Conservation (phyloP, 1,140 invertebrate species). For the fruit fly (Drosophila melanogaster) region Release_6_plus_ISO1_MT NT_037436.4:6648001-6648500, state of each 20-base stretch:
- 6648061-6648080: slow-evolving; percentile 56
- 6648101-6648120: slow-evolving; percentile 4
- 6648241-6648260: neutral
- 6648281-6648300: neutral
- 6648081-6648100: slow-evolving; percentile 7
- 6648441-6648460: neutral
- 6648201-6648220: neutral
- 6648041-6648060: slow-evolving; percentile 56
- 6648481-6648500: neutral
- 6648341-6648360: no score
- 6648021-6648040: slow-evolving; percentile 42
- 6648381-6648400: neutral
- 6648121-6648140: slow-evolving; percentile 1
- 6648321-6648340: neutral
- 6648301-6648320: neutral
- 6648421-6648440: neutral
- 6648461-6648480: neutral
- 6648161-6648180: neutral
- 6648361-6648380: neutral
- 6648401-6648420: no score
- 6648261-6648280: neutral
- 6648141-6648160: slow-evolving; percentile 4
- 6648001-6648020: neutral
- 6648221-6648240: neutral
- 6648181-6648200: slow-evolving; percentile 4